Evolutionary conservation across 2,113 vertebrate genomes (phyloP), one percentile per base, ranked within the genome.

Genomic region (Mobula hypostoma): DNA sequence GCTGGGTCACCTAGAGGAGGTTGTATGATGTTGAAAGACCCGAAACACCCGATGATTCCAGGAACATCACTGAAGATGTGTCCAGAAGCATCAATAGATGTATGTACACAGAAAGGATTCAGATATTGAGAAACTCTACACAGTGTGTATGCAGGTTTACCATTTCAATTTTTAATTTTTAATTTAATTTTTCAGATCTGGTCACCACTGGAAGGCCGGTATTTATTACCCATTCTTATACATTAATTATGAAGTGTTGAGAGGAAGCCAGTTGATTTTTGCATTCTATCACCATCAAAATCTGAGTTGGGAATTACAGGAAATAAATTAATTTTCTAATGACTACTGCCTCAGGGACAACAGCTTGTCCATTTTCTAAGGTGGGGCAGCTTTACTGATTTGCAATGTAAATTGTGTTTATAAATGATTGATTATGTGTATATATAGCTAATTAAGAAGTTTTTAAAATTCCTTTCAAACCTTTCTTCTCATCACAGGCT

Each of bases 401-500:
- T 70, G 63, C 7, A 48, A 40, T 24, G n/a, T 63, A 40, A 40
- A 70, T 29, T 48, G 11, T 27, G 11, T 68, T 56, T 56, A 74
- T 29, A 27, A 17, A 74, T 74, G 48, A 27, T 36, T 93, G 36
- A 1, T 58, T 21, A 27, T 91, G 15, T 91, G 15, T 36, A 19
- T 36, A 68, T 66, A 4, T 48, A 48, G 7, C 5, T 24, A 21
- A 21, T 74, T 74, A 74, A 74, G 21, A 74, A 74, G 21, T 24
- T 0, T 24, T 74, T 24, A 4, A 68, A 70, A 91, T 32, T 93
- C 36, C 21, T 76, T 97, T 96, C 95, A 96, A 97, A 95, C 97
- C 96, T 97, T 98, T 99, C 97, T 98, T 99, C 76, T 99, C 99
- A 24, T 99, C 99, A 7, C 96, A 97, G 77, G 98, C 97, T 94